Evolutionary conservation across 2,888 invertebrate species (phyloP).

Genomic region (Eucriotettix oculatus): DNA sequence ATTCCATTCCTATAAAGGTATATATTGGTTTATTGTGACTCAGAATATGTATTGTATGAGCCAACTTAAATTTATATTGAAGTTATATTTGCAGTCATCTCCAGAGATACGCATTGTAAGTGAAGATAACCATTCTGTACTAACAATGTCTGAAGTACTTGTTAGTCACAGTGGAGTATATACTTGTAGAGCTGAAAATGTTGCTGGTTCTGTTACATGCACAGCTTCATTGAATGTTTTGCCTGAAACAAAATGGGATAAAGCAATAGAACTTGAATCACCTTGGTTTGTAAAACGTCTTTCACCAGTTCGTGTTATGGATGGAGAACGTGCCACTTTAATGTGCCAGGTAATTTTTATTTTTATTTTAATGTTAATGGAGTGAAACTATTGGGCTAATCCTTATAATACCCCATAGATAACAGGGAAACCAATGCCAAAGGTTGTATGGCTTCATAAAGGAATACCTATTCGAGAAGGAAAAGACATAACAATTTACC

Average conservation of each 20-base stretch:
- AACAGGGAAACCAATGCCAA: constrained; percentile 61
- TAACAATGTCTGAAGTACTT: constrained; percentile 55
- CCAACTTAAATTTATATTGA: neutral
- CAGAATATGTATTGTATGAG: neutral
- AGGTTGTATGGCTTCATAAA: constrained; percentile 65
- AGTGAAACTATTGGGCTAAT: neutral
- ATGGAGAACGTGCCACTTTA: constrained; percentile 68
- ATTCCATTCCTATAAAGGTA: constrained; percentile 48
- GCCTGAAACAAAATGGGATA: constrained; percentile 33
- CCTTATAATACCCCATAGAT: constrained; percentile 24
- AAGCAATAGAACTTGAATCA: constrained; percentile 37
- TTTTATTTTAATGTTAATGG: constrained; percentile 41
- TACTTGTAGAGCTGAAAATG: constrained; percentile 80
- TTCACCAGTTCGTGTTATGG: constrained; percentile 63
- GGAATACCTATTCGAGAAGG: constrained; percentile 52
- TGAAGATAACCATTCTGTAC: constrained; percentile 59
- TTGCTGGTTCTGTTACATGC: constrained; percentile 74
- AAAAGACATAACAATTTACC: constrained; percentile 56
- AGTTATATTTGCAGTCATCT: constrained; percentile 30
- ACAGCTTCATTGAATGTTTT: constrained; percentile 53
- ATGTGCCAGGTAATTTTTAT: constrained; percentile 35
- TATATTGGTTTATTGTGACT: neutral
- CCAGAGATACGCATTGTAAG: constrained; percentile 55
- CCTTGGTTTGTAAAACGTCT: constrained; percentile 64
- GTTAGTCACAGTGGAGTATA: constrained; percentile 56